A percentile compares a stretch with the other conserved stretches of the same genome.
These are phyloP conservation scores for Lepidocyrtoides sp. DNA, from an alignment of 2,888 invertebrate genomes.

Conservation along the genomic window DNA sequence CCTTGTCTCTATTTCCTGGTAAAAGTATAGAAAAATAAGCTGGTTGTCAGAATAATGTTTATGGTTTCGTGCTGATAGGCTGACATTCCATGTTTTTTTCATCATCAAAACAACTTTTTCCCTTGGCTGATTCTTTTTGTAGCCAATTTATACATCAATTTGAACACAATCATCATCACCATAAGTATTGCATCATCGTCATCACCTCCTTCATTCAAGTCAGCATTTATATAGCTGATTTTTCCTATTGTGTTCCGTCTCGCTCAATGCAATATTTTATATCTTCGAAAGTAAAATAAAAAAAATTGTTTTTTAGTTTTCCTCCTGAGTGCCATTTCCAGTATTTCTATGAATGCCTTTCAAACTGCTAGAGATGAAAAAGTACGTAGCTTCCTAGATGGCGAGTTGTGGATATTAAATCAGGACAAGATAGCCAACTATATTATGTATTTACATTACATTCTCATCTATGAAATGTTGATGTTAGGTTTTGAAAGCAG, in stretches of 20 bases:
- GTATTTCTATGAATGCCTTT: background rate
- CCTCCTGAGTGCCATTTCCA: background rate
- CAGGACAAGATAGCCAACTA: no score
- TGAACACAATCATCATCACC: conserved; percentile 13
- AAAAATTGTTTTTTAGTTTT: conserved; percentile 30
- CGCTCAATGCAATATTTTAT: background rate
- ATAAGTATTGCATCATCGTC: background rate
- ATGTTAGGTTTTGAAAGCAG: no score
- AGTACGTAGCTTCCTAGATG: no score
- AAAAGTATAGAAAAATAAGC: conserved; percentile 20
- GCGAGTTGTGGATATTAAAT: no score
- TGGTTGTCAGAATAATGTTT: background rate
- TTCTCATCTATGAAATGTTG: no score
- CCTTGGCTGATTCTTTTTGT: background rate
- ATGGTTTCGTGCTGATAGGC: conserved; percentile 13
- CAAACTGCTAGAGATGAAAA: background rate
- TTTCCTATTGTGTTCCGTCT: background rate
- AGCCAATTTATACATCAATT: conserved; percentile 25
- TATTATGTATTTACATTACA: no score
- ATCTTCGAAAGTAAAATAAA: background rate
- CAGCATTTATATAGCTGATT: conserved; percentile 1
- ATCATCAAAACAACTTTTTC: conserved; percentile 29
- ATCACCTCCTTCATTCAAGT: conserved; percentile 8
- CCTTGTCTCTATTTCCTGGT: background rate
- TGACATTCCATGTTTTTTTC: background rate